These are phyloP conservation scores for Prolemur simus DNA, from an alignment of 2,113 vertebrate species.

Conservation along the genomic window DNA sequence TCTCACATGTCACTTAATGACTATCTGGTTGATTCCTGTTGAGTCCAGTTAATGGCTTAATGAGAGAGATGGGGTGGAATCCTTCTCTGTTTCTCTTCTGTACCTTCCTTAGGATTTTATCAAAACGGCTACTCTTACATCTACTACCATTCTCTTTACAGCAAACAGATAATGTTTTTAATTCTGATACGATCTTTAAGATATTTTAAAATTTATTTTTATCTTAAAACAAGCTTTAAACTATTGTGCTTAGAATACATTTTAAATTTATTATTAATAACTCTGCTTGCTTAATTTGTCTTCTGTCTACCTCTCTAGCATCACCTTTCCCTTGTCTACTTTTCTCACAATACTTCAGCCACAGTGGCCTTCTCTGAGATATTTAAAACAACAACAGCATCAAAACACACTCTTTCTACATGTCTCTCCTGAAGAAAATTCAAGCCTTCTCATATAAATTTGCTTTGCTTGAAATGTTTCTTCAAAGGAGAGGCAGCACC, in stretches of 20 bases:
- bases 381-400: background rate
- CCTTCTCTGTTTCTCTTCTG: background rate
- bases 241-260: background rate
- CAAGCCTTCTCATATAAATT: background rate
- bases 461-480: background rate
- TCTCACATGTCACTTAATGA: background rate
- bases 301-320: background rate
- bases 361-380: background rate
- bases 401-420: background rate
- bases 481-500: background rate
- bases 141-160: background rate
- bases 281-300: background rate
- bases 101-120: background rate
- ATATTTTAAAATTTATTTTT: background rate
- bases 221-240: background rate
- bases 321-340: background rate
- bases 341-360: background rate
- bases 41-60: background rate
- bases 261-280: background rate
- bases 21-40: background rate
- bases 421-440: background rate
- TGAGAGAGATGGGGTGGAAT: background rate
- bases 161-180: background rate
- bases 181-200: background rate
- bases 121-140: background rate